phyloP scores from a whole-genome alignment of 1,140 invertebrate species.

The Colletes gigas region DNA sequence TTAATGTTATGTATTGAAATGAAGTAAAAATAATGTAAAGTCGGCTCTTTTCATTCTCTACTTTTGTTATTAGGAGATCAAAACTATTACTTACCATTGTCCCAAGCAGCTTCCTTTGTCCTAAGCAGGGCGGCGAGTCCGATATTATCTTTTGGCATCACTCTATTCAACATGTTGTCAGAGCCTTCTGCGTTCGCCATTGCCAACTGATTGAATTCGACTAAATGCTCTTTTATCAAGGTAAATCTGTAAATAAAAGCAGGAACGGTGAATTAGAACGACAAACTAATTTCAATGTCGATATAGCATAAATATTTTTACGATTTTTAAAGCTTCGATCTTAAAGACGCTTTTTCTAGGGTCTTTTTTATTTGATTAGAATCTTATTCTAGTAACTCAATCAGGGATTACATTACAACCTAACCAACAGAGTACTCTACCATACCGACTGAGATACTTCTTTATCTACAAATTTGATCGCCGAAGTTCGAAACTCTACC shows the following conservation, averaged over 20 bases:
- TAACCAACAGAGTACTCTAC: no score
- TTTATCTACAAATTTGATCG: no score
- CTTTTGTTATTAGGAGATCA: no score
- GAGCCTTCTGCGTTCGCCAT: conserved; percentile 99
- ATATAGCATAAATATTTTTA: background rate
- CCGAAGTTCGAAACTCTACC: no score
- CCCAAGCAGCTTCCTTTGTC: conserved; percentile 96
- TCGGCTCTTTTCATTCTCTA: no score
- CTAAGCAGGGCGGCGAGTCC: conserved; percentile 96
- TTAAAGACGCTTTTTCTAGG: background rate
- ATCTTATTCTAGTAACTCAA: no score
- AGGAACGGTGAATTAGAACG: background rate
- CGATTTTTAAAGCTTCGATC: background rate
- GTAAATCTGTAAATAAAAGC: conserved; percentile 88
- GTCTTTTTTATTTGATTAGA: no score
- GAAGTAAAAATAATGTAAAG: no score
- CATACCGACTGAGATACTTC: no score
- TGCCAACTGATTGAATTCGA: conserved; percentile 98
- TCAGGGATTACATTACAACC: no score
- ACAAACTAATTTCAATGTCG: background rate
- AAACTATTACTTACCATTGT: conserved; percentile 85
- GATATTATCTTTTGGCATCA: conserved; percentile 99
- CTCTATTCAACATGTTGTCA: conserved; percentile 99
- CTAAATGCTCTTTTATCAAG: conserved; percentile 96
- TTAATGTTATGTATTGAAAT: no score